Evolutionary conservation across 2,113 vertebrate genomes (phyloP), one percentile per base, ranked within the genome.

Genomic region (Haemorhous mexicanus): DNA sequence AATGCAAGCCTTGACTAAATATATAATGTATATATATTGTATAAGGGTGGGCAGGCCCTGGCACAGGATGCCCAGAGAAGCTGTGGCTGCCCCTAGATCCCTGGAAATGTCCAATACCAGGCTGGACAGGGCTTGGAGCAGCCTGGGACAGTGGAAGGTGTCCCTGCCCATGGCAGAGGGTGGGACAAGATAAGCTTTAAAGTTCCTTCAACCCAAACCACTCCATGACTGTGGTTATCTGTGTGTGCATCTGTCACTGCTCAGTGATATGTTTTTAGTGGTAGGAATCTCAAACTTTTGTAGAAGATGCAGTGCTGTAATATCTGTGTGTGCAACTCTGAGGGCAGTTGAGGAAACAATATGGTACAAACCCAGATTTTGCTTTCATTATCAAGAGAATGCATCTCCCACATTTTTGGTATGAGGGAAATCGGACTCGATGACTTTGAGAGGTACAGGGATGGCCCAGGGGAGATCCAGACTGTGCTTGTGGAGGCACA

Each of bases 91-190:
- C 50, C 11, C 50, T 55, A 30, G 18, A 58, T 33, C 52, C 44
- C 37, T 66, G 52, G 27, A 1, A 81, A 2, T 44, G 27, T 13
- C 50, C 76, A 58, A 13, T 7, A 2, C 8, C 37, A 58, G 52
- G 44, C 0, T 58, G 50, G 50, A 72, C 1, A 2, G 35, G 32
- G 76, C 50, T 50, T 33, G 61, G 44, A 74, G 33, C 22, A 52
- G 0, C 18, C 37, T 67, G 52, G 27, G 18, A 6, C 0, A 4
- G 28, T 33, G 44, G 12, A 11, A 67, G 13, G 12, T 59, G 68
- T 33, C 43, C 32, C 26, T 64, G 49, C 30, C 56, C 43, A 16
- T 43, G 76, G 43, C 35, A 64, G 58, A 20, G 17, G 5, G 7
- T 33, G 18, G 8, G 3, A 69, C 4, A 10, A 7, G 18, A 24